phyloP scores from a whole-genome alignment of 2,113 vertebrate species.

The Aegypius monachus region DNA sequence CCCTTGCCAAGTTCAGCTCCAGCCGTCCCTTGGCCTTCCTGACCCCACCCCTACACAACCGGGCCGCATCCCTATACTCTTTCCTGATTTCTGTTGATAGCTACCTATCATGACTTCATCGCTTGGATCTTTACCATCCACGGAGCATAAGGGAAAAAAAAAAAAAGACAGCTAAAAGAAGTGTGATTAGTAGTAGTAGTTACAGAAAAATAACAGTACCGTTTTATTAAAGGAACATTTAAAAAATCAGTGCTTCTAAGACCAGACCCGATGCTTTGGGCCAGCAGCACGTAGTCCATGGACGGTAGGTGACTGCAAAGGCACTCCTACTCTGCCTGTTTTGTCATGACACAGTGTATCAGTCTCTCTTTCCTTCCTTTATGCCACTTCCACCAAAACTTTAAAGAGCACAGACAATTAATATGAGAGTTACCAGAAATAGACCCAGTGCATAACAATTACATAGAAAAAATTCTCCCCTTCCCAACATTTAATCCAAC shows the following conservation, averaged over 20 bases:
- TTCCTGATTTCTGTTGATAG: background rate
- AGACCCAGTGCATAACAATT: conserved; percentile 91
- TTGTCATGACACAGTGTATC: conserved; percentile 61
- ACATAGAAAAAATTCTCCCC: conserved; percentile 87
- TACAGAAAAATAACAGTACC: background rate
- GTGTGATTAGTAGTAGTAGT: background rate
- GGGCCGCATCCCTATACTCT: too few relatives aligned
- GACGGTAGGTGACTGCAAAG: conserved; percentile 50
- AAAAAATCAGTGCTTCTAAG: background rate
- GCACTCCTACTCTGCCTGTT: conserved; percentile 41
- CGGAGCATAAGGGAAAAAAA: background rate
- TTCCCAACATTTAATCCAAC: conserved; percentile 99
- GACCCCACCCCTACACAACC: too few relatives aligned
- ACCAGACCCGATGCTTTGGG: background rate
- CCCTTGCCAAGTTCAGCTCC: too few relatives aligned
- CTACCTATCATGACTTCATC: background rate
- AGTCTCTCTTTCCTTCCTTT: conserved; percentile 68
- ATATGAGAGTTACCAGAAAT: conserved; percentile 94
- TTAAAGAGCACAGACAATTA: conserved; percentile 83
- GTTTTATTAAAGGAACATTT: background rate
- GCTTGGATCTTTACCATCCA: background rate
- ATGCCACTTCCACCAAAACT: conserved; percentile 78
- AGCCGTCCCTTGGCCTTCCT: too few relatives aligned
- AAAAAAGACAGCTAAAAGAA: background rate
- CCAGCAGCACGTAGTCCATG: background rate